Evolutionary conservation across 2,888 invertebrate genomes (phyloP).

Genomic region (Leuctra nigra): DNA sequence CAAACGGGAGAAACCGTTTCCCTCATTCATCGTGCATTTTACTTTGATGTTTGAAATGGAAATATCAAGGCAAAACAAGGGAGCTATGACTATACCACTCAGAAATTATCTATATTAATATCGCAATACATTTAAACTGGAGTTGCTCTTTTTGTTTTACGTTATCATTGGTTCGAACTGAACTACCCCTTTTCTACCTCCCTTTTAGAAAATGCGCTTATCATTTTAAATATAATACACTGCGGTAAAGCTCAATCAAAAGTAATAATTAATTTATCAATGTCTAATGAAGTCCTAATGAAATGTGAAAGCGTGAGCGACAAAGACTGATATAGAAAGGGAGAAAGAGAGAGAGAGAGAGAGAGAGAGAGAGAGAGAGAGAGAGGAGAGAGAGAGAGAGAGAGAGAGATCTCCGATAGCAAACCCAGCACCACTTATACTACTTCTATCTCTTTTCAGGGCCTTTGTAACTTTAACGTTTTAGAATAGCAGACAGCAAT

Average conservation of each 20-base stretch:
- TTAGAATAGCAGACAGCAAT: slow-evolving; percentile 16
- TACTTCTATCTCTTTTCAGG: slow-evolving; percentile 12
- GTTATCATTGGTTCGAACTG: slow-evolving; percentile 5
- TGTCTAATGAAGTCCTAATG: slow-evolving; percentile 43
- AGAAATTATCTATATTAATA: slow-evolving; percentile 29
- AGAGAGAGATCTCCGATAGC: slow-evolving; percentile 16
- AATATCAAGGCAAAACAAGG: slow-evolving; percentile 7
- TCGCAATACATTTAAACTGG: slow-evolving; percentile 26
- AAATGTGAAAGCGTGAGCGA: slow-evolving; percentile 36
- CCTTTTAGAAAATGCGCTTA: slow-evolving; percentile 24
- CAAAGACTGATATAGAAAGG: too few relatives aligned
- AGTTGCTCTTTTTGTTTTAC: slow-evolving; percentile 12
- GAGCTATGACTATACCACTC: slow-evolving; percentile 10
- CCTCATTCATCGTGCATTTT: slow-evolving; percentile 2
- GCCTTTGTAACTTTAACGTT: slow-evolving; percentile 11
- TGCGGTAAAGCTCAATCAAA: slow-evolving; percentile 41
- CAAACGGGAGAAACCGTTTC: background rate
- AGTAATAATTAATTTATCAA: slow-evolving; percentile 44
- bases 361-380: slow-evolving; percentile 25
- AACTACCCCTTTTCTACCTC: slow-evolving; percentile 4
- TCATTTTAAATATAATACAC: slow-evolving; percentile 29
- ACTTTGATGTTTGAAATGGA: slow-evolving; percentile 16
- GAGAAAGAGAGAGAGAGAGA: slow-evolving; percentile 28
- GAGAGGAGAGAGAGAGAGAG: slow-evolving; percentile 18
- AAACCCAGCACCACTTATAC: slow-evolving; percentile 10